A percentile compares a stretch with the other conserved stretches of the same genome.
Conservation (phyloP, 1,140 invertebrate species). For the Lepidurus couesii region DNA sequence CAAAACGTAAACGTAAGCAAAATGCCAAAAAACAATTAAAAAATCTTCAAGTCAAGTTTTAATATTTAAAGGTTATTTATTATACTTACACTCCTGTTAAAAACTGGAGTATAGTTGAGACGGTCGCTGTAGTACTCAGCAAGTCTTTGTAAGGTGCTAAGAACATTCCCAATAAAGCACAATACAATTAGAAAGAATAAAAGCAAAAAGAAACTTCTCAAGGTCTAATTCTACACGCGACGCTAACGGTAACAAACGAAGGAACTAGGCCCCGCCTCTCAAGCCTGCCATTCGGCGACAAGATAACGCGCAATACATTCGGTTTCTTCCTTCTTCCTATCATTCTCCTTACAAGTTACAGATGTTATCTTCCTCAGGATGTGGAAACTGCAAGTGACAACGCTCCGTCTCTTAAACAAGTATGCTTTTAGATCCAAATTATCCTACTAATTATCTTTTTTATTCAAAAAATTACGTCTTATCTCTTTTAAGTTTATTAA, state of each 20-base stretch:
- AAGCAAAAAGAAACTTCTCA: background rate
- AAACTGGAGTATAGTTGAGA: constrained; percentile 63
- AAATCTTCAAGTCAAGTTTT: background rate
- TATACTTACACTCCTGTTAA: constrained; percentile 59
- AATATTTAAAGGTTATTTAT: background rate
- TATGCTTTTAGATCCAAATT: too few species aligned
- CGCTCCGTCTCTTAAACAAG: background rate
- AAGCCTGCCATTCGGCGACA: background rate
- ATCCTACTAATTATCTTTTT: background rate
- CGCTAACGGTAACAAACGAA: background rate
- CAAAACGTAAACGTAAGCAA: constrained; percentile 10
- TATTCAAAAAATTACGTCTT: background rate
- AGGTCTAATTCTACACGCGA: background rate
- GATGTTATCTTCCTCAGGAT: background rate
- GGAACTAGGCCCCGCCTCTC: background rate
- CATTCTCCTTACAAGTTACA: background rate
- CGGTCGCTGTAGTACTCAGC: constrained; percentile 55
- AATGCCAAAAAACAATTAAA: background rate
- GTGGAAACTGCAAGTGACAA: background rate
- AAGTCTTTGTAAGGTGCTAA: constrained; percentile 42
- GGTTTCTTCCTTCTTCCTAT: background rate
- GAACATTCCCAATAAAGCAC: background rate
- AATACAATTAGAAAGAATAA: background rate
- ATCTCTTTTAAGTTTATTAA: background rate
- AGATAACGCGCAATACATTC: background rate